phyloP scores from a whole-genome alignment of 1,140 invertebrate genomes.

The Calephelis nemesis region DNA sequence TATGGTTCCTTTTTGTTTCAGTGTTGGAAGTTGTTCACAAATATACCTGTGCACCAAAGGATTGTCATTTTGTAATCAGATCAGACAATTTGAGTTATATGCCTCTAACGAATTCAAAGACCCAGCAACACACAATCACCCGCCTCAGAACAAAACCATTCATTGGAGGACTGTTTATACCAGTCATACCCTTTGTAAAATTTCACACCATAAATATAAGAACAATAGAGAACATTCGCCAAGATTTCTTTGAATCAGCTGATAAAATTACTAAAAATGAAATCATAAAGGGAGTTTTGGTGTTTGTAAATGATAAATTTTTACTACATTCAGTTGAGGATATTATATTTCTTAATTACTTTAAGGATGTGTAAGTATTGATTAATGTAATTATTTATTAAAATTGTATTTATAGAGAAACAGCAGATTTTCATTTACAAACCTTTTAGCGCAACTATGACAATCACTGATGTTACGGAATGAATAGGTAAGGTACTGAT shows the following conservation, averaged over 20 bases:
- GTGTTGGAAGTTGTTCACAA: slow-evolving; percentile 58
- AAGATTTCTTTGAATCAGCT: slow-evolving; percentile 50
- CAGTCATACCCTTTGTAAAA: slow-evolving; percentile 59
- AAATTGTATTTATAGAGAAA: not conserved
- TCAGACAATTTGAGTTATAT: slow-evolving; percentile 52
- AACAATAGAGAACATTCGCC: slow-evolving; percentile 42
- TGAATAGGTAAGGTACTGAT: too few relatives aligned
- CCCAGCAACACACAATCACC: slow-evolving; percentile 42
- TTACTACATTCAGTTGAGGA: slow-evolving; percentile 58
- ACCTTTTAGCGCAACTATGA: too few relatives aligned
- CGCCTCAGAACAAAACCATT: slow-evolving; percentile 42
- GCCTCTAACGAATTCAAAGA: slow-evolving; percentile 48
- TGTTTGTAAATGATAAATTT: slow-evolving; percentile 64
- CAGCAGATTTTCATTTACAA: too few relatives aligned
- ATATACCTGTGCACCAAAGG: slow-evolving; percentile 51
- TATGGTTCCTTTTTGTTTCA: slow-evolving; percentile 39
- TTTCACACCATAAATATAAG: slow-evolving; percentile 61
- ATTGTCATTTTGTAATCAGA: slow-evolving; percentile 53
- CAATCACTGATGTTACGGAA: too few relatives aligned
- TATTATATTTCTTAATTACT: slow-evolving; percentile 63
- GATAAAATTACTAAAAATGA: slow-evolving; percentile 43
- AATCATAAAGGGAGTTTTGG: slow-evolving; percentile 58
- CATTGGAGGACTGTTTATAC: slow-evolving; percentile 55
- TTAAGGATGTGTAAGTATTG: slow-evolving; percentile 62
- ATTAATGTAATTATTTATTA: not conserved